These are phyloP conservation scores for Epinotia nisella DNA, from an alignment of 2,888 invertebrate species.

Conservation along the genomic window DNA sequence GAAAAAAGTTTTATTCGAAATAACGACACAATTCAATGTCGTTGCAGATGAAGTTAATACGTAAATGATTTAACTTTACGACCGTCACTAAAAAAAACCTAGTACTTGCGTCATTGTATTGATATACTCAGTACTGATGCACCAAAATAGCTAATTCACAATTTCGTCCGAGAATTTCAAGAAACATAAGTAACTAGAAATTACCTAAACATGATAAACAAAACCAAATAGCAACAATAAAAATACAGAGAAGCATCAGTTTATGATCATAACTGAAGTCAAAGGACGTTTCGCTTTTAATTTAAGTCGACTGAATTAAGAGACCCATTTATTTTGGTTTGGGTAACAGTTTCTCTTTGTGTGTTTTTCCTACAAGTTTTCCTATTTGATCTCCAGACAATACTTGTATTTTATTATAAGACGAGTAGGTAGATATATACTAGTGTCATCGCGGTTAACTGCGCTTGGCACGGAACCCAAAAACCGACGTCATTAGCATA, in stretches of 20 bases:
- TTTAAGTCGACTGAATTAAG: no score
- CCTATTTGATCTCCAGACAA: neutral
- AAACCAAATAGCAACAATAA: no score
- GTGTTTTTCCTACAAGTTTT: neutral
- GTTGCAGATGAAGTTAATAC: no score
- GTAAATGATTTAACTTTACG: no score
- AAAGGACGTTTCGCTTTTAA: no score
- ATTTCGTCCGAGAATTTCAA: neutral
- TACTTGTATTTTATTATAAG: neutral
- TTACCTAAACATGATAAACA: no score
- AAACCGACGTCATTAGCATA: conserved; percentile 44
- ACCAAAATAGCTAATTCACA: neutral
- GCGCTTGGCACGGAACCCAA: conserved; percentile 43
- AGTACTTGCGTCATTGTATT: neutral
- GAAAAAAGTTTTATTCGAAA: neutral
- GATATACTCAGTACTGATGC: no score
- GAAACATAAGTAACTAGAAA: no score
- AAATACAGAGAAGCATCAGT: no score
- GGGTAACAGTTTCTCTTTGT: neutral
- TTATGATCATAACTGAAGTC: no score
- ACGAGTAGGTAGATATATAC: neutral
- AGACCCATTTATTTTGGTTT: no score
- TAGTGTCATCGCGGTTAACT: conserved; percentile 32
- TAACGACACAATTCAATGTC: neutral
- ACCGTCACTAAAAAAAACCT: neutral